A percentile compares a stretch with the other conserved stretches of the same genome.
Evolutionary conservation across 2,888 invertebrate species (phyloP).

Genomic region (Thyatira batis): DNA sequence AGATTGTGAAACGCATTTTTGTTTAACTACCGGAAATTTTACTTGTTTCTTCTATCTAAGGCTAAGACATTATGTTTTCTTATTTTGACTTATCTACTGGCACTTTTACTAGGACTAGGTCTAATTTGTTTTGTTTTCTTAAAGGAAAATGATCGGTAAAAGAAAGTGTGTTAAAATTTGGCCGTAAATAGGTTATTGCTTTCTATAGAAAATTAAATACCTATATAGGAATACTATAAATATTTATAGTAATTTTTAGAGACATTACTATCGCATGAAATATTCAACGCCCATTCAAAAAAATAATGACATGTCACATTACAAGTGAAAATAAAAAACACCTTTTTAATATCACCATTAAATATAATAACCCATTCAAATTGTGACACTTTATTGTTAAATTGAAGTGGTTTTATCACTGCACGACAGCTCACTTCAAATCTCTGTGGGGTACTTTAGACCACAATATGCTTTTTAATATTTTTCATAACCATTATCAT

Average conservation of each 20-base stretch:
- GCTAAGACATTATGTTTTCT: no score
- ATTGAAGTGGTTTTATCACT: slow-evolving; percentile 61
- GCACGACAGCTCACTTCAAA: slow-evolving; percentile 46
- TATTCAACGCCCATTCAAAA: background rate
- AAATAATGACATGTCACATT: background rate
- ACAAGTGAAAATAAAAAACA: background rate
- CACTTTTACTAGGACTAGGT: no score
- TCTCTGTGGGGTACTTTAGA: slow-evolving; percentile 39
- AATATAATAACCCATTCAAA: slow-evolving; percentile 34
- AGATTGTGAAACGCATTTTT: slow-evolving; percentile 2
- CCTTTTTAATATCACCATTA: background rate
- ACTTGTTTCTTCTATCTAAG: no score
- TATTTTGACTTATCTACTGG: no score
- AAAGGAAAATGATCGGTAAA: no score
- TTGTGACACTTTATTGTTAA: slow-evolving; percentile 67
- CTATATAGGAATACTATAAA: no score
- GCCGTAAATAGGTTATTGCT: no score
- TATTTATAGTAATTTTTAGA: background rate
- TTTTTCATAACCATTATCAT: slow-evolving; percentile 38
- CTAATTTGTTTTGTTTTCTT: no score
- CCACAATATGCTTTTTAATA: slow-evolving; percentile 47
- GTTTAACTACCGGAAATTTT: slow-evolving; percentile 14
- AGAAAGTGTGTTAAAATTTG: no score
- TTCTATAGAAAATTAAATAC: no score
- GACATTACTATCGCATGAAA: slow-evolving; percentile 7